Percentiles rank a stretch among this genome's conserved stretches.
These are phyloP conservation scores for Hypotaenidia philippensis DNA, from an alignment of 2,797 vertebrate species.

Conservation along the genomic window DNA sequence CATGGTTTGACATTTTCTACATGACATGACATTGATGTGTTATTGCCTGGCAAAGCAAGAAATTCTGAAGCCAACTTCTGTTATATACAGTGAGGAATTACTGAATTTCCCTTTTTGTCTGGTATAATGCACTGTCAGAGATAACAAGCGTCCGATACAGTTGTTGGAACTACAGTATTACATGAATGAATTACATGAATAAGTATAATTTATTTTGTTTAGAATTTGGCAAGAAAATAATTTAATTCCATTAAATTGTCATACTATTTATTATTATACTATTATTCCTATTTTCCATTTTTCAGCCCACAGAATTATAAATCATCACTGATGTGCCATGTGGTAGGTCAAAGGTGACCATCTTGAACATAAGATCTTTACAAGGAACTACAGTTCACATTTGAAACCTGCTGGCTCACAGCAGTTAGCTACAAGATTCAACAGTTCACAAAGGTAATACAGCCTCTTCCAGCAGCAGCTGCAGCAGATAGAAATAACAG, in stretches of 20 bases:
- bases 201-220: not conserved
- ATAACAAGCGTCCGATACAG: not conserved
- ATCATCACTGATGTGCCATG: not conserved
- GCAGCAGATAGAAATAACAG: slow-evolving; percentile 42
- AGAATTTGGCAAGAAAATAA: not conserved
- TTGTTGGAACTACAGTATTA: not conserved
- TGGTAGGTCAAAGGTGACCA: slow-evolving; percentile 6
- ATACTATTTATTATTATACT: not conserved
- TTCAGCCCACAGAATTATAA: not conserved
- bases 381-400: not conserved
- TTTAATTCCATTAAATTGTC: not conserved
- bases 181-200: not conserved
- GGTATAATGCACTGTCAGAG: not conserved
- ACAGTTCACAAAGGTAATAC: slow-evolving; percentile 37
- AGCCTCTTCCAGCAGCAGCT: slow-evolving; percentile 29
- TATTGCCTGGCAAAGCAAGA: slow-evolving; percentile 13
- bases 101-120: not conserved
- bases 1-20: slow-evolving; percentile 19
- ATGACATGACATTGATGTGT: not conserved
- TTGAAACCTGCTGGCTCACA: slow-evolving; percentile 60
- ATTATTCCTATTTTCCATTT: slow-evolving; percentile 21
- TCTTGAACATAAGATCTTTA: not conserved
- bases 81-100: not conserved
- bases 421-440: slow-evolving; percentile 34
- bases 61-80: not conserved